phyloP scores from a whole-genome alignment of 2,797 vertebrate genomes.

The Tapirus indicus region DNA sequence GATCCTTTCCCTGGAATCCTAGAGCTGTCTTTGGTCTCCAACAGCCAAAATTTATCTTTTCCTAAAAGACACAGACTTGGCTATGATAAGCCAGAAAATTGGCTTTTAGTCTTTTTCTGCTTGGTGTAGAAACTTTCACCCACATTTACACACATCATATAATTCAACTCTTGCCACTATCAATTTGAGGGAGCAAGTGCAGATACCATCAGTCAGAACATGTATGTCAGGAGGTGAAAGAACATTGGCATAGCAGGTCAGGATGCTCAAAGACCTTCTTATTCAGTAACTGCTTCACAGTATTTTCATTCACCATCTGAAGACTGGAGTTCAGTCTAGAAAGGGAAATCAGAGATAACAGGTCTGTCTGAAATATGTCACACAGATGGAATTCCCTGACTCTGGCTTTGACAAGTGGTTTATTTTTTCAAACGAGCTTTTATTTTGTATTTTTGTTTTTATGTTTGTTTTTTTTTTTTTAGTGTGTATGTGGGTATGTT shows the following conservation, averaged over 20 bases:
- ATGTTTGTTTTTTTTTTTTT: background rate
- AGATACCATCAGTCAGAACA: background rate
- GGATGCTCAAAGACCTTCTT: background rate
- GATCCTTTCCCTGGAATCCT: background rate
- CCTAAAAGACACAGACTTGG: background rate
- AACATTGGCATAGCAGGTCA: background rate
- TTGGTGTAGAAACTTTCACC: background rate
- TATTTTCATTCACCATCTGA: rapidly evolving
- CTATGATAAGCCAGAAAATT: background rate
- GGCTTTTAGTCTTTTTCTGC: background rate
- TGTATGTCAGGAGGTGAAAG: no score
- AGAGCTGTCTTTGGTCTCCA: background rate
- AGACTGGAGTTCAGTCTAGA: rapidly evolving
- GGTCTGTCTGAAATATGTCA: background rate
- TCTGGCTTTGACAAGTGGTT: background rate
- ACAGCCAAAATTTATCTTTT: background rate
- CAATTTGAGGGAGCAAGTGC: background rate
- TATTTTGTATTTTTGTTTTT: background rate
- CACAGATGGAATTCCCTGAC: background rate
- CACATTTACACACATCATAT: background rate
- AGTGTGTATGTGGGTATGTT: background rate
- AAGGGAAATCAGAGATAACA: background rate
- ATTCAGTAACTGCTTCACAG: rapidly evolving
- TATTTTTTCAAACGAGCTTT: background rate
- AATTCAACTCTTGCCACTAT: background rate